Percentiles rank a stretch among this genome's conserved stretches.
Evolutionary conservation across 2,888 invertebrate genomes (phyloP).

Genomic region (Drosophila tripunctata): DNA sequence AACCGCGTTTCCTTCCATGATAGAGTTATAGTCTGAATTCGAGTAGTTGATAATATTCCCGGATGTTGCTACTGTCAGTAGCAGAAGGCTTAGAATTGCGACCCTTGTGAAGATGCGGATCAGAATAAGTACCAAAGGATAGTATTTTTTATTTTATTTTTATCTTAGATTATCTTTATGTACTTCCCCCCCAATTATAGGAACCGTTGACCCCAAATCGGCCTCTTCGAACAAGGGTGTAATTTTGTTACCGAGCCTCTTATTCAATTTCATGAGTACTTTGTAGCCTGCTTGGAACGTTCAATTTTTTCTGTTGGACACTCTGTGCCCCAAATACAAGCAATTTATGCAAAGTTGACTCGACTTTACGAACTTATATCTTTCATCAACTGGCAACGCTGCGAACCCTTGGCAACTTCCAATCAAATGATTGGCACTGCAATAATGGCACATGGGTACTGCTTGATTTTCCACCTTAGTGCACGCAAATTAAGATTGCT

Average conservation of each 20-base stretch:
- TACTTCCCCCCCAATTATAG: not conserved
- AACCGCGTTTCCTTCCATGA: slow-evolving; percentile 16
- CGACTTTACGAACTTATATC: no score
- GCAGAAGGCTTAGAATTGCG: not conserved
- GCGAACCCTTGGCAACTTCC: no score
- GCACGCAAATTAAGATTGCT: no score
- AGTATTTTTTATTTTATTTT: not conserved
- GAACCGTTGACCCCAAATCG: slow-evolving; percentile 5
- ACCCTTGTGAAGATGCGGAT: not conserved
- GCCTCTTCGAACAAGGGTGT: not conserved
- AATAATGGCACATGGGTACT: no score
- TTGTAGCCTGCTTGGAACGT: not conserved
- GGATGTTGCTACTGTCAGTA: not conserved
- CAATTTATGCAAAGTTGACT: no score
- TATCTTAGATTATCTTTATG: not conserved
- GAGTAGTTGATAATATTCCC: slow-evolving; percentile 13
- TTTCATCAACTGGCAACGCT: no score
- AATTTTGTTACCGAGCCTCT: slow-evolving; percentile 1
- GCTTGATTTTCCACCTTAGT: no score
- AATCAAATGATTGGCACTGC: no score
- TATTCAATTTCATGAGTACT: not conserved
- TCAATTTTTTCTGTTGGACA: not conserved
- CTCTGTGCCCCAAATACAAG: no score
- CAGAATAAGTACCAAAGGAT: no score
- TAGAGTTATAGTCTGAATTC: slow-evolving; percentile 16